Evolutionary conservation across 2,797 vertebrate genomes (phyloP), one percentile per base, ranked within the genome.

Genomic region (Acropternis orthonyx): DNA sequence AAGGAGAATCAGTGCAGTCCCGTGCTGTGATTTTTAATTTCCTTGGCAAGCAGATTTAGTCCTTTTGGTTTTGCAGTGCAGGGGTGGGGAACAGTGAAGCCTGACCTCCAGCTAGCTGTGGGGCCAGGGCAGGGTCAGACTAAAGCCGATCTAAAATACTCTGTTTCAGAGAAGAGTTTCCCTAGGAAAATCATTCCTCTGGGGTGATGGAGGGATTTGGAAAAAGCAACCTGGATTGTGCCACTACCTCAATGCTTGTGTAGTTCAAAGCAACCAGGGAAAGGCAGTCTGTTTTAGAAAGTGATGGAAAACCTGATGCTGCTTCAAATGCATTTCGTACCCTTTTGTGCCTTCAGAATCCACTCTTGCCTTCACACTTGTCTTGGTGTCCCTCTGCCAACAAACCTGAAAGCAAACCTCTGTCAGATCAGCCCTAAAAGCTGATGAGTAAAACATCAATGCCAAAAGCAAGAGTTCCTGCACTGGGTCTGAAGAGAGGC

Each of bases 91-190:
- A 16, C 3, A 7, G 24, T 2, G 27, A 28, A 19, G 15, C 4
- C 4, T 0, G 4, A 24, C 34, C 55, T 78, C 10, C 30, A 28
- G n/a, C 44, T 65, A 34, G 14, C 71, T 0, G 0, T 3, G 32
- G 37, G 58, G 21, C 43, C 28, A 19, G 34, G 28, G 36, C 36
- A 41, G 23, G 27, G 28, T 76, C 67, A 48, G 7, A 28, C 37
- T 71, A 2, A 2, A 54, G 14, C 24, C 83, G 39, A 48, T n/a
- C 59, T 79, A 9, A 81, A 73, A 14, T 19, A n/a, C 22, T 51
- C 65, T 1, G 0, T 63, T 82, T 66, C 32, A 52, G 54, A 48
- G 10, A 13, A 32, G 46, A 30, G 26, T 32, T 48, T 68, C 23
- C 30, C 27, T 21, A 55, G 49, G 32, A 79, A 72, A 39, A 39